Percentiles rank a stretch among this genome's conserved stretches.
Evolutionary conservation across 2,113 vertebrate genomes (phyloP).

Genomic region (Sinosuthora webbiana): DNA sequence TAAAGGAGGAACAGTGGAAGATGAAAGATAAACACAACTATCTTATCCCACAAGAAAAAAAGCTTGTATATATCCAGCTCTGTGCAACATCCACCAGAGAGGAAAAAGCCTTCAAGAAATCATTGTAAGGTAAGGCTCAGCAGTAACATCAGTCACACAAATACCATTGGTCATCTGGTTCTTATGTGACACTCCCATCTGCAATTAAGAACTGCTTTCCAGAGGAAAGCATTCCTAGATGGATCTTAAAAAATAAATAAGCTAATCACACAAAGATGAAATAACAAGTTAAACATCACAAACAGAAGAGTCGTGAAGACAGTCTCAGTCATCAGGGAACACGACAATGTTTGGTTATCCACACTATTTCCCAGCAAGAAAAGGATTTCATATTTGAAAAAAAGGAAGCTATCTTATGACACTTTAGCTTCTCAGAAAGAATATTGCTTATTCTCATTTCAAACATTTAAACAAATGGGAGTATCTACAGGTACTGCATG

Average conservation of each 20-base stretch:
- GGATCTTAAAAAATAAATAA: neutral
- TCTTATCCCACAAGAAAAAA: neutral
- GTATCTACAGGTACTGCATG: accelerated
- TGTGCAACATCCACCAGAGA: neutral
- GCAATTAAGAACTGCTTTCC: neutral
- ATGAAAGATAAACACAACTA: neutral
- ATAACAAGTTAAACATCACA: neutral
- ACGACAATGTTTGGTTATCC: neutral
- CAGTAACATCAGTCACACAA: neutral
- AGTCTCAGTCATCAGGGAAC: neutral
- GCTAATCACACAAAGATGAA: neutral
- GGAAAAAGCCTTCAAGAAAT: neutral
- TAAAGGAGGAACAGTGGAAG: neutral
- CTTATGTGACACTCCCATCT: neutral
- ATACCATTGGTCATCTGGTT: neutral
- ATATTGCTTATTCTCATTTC: neutral
- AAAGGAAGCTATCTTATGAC: accelerated
- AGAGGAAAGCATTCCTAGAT: neutral
- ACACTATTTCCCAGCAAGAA: neutral
- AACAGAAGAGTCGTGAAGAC: accelerated
- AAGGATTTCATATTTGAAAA: neutral
- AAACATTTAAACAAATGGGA: neutral
- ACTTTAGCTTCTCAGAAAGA: neutral
- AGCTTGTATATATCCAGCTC: neutral
- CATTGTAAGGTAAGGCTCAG: neutral